phyloP scores from a whole-genome alignment of 2,888 invertebrate genomes.

The Drosophila suboccidentalis region DNA sequence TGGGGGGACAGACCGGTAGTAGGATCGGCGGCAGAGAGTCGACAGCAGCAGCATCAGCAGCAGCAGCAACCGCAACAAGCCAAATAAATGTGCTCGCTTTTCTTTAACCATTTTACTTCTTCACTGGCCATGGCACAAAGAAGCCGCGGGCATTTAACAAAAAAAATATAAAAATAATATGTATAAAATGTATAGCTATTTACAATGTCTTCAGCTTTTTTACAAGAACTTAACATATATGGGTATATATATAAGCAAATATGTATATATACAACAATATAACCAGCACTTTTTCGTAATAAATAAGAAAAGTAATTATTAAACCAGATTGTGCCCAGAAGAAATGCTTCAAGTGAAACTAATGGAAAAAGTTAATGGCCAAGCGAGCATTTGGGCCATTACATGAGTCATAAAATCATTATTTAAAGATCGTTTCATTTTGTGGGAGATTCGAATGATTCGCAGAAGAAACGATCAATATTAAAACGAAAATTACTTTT shows the following conservation, averaged over 20 bases:
- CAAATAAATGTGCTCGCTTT: slow-evolving; percentile 71
- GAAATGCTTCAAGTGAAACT: slow-evolving; percentile 19
- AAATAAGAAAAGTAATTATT: slow-evolving; percentile 19
- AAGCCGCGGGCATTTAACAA: slow-evolving; percentile 67
- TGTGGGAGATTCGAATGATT: not conserved
- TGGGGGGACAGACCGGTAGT: slow-evolving; percentile 5
- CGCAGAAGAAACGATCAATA: too few relatives aligned
- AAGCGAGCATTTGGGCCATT: slow-evolving; percentile 2
- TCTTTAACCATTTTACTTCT: slow-evolving; percentile 27
- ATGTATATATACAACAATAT: not conserved
- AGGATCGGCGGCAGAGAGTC: slow-evolving; percentile 1
- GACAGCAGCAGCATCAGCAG: not conserved
- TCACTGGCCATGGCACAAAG: slow-evolving; percentile 55
- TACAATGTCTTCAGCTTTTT: slow-evolving; percentile 43
- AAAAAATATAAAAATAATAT: slow-evolving; percentile 33
- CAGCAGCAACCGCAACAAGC: slow-evolving; percentile 67
- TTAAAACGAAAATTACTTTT: too few relatives aligned
- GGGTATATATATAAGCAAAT: not conserved
- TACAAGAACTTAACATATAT: slow-evolving; percentile 17
- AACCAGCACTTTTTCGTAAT: slow-evolving; percentile 6
- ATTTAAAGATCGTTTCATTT: slow-evolving; percentile 1
- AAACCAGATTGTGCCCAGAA: not conserved
- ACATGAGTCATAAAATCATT: not conserved
- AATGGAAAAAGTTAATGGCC: slow-evolving; percentile 22
- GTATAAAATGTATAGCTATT: slow-evolving; percentile 44